Evolutionary conservation across 2,797 vertebrate species (phyloP).

Genomic region (Betta splendens): DNA sequence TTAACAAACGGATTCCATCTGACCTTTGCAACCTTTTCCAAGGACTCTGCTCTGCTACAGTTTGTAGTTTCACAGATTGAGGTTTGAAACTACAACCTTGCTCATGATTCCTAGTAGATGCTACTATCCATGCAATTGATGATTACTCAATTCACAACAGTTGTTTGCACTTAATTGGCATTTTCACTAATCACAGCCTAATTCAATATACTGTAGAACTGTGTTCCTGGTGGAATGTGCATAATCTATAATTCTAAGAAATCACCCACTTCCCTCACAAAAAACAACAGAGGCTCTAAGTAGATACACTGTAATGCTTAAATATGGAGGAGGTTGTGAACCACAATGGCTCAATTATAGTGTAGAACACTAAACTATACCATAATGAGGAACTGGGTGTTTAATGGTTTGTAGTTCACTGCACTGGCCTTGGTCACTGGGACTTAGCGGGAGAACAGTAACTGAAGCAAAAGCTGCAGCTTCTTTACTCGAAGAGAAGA

Average conservation of each 20-base stretch:
- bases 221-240: constrained; percentile 58
- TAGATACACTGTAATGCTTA: constrained; percentile 14
- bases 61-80: no score
- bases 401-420: constrained; percentile 11
- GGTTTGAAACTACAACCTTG: no score
- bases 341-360: constrained; percentile 6
- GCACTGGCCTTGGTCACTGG: neutral
- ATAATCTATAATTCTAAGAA: constrained; percentile 61
- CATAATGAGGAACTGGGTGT: neutral
- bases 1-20: neutral
- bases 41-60: no score
- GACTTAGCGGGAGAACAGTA: no score
- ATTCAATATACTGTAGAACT: constrained; percentile 65
- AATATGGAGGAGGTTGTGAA: constrained; percentile 2
- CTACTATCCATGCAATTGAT: neutral
- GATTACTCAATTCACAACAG: neutral
- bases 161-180: no score
- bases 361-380: neutral
- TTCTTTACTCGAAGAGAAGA: no score
- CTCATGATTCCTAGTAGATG: no score
- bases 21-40: neutral
- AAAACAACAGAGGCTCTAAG: constrained; percentile 24
- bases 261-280: constrained; percentile 13
- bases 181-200: no score
- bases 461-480: no score